These are phyloP conservation scores for Tetrapedia diversipes DNA, from an alignment of 2,888 invertebrate species.

Conservation along the genomic window DNA sequence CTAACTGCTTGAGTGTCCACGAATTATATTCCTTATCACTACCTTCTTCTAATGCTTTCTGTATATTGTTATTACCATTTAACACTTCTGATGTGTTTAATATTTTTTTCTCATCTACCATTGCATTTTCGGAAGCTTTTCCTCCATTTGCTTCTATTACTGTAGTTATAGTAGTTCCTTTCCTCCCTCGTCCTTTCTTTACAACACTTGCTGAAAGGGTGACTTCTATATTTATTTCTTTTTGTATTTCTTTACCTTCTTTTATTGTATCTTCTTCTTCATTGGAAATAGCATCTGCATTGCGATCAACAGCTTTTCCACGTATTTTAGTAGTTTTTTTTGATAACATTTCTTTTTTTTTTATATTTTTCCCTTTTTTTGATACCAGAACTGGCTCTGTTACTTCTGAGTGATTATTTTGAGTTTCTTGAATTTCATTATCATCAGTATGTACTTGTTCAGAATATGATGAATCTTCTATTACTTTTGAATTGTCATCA, in stretches of 20 bases:
- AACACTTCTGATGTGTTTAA: conserved; percentile 6
- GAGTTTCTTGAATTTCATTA: conserved; percentile 14
- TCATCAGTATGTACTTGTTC: conserved; percentile 18
- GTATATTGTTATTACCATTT: conserved; percentile 21
- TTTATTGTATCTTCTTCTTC: conserved; percentile 24
- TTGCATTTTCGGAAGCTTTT: conserved; percentile 18
- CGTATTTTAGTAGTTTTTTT: conserved; percentile 34
- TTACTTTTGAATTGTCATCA: conserved; percentile 12
- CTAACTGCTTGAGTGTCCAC: not conserved
- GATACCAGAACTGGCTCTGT: not conserved
- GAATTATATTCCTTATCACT: not conserved
- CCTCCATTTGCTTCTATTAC: conserved; percentile 26
- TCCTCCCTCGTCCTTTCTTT: conserved; percentile 38
- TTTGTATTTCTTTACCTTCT: conserved; percentile 23
- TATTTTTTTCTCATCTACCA: conserved; percentile 16
- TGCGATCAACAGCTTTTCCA: conserved; percentile 37
- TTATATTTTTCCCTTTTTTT: conserved; percentile 35
- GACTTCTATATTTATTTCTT: conserved; percentile 20
- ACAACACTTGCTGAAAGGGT: not conserved
- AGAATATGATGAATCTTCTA: conserved; percentile 3
- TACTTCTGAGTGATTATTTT: conserved; percentile 13
- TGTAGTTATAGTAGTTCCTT: not conserved
- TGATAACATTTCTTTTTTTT: conserved; percentile 31
- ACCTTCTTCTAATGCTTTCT: conserved; percentile 17
- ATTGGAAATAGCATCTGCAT: conserved; percentile 7